These are phyloP conservation scores for Cynopterus sphinx DNA, from an alignment of 2,797 vertebrate genomes.

Conservation along the genomic window DNA sequence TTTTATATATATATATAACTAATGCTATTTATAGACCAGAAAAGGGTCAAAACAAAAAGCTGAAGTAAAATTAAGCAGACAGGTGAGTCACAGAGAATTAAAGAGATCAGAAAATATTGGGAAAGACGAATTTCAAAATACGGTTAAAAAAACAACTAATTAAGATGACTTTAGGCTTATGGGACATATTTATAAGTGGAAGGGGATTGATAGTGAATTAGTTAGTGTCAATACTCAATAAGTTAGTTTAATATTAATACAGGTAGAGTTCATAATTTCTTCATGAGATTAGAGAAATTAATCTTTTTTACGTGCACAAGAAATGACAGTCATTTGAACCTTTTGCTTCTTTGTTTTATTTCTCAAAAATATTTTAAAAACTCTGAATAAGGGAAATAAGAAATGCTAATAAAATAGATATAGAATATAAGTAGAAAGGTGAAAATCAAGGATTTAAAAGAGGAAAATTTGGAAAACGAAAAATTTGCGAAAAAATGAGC, in stretches of 20 bases:
- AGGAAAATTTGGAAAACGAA: background rate
- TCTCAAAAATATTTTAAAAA: background rate
- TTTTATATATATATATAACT: background rate
- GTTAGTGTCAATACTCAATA: background rate
- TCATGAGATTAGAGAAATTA: background rate
- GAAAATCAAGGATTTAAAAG: background rate
- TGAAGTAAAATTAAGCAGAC: background rate
- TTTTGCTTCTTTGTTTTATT: background rate
- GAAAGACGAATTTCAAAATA: background rate
- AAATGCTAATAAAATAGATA: background rate
- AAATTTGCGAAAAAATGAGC: background rate
- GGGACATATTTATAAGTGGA: background rate
- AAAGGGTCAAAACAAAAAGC: background rate
- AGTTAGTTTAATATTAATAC: background rate
- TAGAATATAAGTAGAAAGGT: background rate
- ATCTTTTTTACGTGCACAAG: background rate
- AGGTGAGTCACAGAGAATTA: background rate
- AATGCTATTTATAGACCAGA: background rate
- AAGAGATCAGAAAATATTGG: background rate
- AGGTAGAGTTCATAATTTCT: background rate
- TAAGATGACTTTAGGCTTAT: background rate
- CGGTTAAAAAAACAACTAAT: background rate
- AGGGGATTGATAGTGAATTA: background rate
- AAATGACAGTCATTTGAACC: background rate
- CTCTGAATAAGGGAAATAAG: background rate